A percentile compares a stretch with the other conserved stretches of the same genome.
Evolutionary conservation across 2,888 invertebrate genomes (phyloP).

Genomic region (Steinernema scapterisci): DNA sequence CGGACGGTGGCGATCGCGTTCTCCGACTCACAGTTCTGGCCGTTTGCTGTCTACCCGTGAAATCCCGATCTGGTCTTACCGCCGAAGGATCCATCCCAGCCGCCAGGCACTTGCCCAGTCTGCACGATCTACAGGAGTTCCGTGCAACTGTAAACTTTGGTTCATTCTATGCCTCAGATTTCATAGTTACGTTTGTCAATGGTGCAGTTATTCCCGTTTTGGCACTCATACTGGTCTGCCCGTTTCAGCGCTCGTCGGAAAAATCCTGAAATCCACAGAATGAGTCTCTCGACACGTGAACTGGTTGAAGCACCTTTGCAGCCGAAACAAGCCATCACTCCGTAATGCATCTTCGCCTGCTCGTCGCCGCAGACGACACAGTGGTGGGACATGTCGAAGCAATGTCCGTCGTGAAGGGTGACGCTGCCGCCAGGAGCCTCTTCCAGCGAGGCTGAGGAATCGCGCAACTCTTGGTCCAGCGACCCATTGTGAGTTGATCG

Average conservation of each 20-base stretch:
- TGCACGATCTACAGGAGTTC: constrained; percentile 60
- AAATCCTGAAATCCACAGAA: constrained; percentile 49
- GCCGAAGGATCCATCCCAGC: constrained; percentile 63
- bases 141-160: constrained; percentile 49
- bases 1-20: constrained; percentile 2
- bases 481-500: not conserved
- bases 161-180: constrained; percentile 25
- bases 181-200: constrained; percentile 43
- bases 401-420: too few relatives aligned
- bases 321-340: constrained; percentile 43
- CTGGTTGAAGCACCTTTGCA: constrained; percentile 39
- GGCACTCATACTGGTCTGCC: constrained; percentile 63
- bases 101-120: constrained; percentile 58
- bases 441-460: too few relatives aligned
- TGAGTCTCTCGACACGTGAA: not conserved
- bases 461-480: too few relatives aligned
- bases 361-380: constrained; percentile 59
- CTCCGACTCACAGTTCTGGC: not conserved
- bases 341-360: constrained; percentile 60
- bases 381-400: not conserved
- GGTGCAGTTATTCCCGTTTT: constrained; percentile 50
- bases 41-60: constrained; percentile 43
- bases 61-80: constrained; percentile 63
- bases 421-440: too few relatives aligned
- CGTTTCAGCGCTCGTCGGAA: constrained; percentile 63